Evolutionary conservation across 2,888 invertebrate genomes (phyloP), one percentile per base, ranked within the genome.

Genomic region (Eupithecia centaureata): DNA sequence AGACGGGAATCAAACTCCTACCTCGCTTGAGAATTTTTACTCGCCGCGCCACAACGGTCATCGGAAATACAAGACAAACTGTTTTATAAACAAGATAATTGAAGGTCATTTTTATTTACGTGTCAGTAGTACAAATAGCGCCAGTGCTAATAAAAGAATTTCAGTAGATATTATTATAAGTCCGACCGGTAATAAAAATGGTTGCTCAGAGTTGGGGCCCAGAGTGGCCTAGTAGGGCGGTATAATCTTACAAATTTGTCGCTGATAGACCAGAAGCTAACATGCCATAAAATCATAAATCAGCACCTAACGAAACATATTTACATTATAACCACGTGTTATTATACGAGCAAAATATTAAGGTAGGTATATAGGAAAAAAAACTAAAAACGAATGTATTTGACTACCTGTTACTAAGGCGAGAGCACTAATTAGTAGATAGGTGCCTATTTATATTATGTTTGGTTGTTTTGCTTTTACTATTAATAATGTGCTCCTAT

Each of bases 181-280:
- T 22, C 10, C 22, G 22, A 22, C 18, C 12, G 18, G 47, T 22
- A 42, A 4, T 22, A 47, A 10, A 22, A 42, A 22, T 22, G 10
- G 10, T 47, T 47, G 47, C 0, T 22, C 47, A 22, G 12, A 22
- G 47, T 47, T 1, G 22, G 22, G 47, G 47, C 30, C 28, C 25
- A 30, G 59, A 57, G 56, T 51, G 38, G 65, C 51, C 59, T 38
- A 67, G 28, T 30, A 64, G 66, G 47, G 51, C 71, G 73, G 73
- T 68, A 77, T 80, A 81, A 82, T 78, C 76, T 82, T 76, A 76
- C 74, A 61, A 75, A 82, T 80, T 78, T 78, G 77, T 77, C 52
- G 52, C 27, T 1, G 5, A 52, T 52, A 27, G 47, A 8, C 18
- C 47, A 47, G 47, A 47, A 47, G 47, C 47, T 1, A 42, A 18